Conservation (phyloP, 2,888 invertebrate species). For the Drosophila nr. perissopoda region DNA sequence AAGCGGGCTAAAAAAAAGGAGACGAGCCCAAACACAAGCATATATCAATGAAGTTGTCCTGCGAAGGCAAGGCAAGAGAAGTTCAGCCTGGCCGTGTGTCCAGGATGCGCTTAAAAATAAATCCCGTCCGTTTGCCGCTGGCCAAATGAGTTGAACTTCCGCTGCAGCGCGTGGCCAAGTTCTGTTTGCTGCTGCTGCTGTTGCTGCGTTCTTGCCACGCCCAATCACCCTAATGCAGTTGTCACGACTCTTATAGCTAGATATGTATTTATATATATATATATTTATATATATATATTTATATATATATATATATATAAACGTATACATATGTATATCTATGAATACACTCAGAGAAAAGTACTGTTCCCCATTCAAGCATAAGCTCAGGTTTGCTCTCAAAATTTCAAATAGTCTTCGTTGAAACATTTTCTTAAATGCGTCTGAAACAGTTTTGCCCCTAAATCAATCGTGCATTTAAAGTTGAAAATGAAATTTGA, state of each 20-base stretch:
- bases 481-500: too few relatives aligned
- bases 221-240: slow-evolving; percentile 68
- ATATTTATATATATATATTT: slow-evolving; percentile 9
- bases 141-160: slow-evolving; percentile 80
- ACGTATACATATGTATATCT: too few relatives aligned
- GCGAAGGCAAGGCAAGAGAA: slow-evolving; percentile 15
- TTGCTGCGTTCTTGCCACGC: slow-evolving; percentile 42
- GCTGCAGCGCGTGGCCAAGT: slow-evolving; percentile 72
- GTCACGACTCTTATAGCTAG: slow-evolving; percentile 40
- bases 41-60: slow-evolving; percentile 69
- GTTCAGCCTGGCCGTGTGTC: slow-evolving; percentile 56
- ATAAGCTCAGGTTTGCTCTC: not conserved
- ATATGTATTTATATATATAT: slow-evolving; percentile 17
- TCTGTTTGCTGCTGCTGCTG: slow-evolving; percentile 15
- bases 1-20: slow-evolving; percentile 48
- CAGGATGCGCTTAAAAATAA: slow-evolving; percentile 80
- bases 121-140: slow-evolving; percentile 73
- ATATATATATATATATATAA: slow-evolving; percentile 16
- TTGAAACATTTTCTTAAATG: not conserved
- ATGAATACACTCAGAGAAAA: not conserved
- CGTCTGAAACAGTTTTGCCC: too few relatives aligned
- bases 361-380: not conserved
- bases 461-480: too few relatives aligned
- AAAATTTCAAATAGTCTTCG: not conserved
- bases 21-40: slow-evolving; percentile 23